Conservation (phyloP, 2,113 vertebrate genomes). For the Agapornis roseicollis region DNA sequence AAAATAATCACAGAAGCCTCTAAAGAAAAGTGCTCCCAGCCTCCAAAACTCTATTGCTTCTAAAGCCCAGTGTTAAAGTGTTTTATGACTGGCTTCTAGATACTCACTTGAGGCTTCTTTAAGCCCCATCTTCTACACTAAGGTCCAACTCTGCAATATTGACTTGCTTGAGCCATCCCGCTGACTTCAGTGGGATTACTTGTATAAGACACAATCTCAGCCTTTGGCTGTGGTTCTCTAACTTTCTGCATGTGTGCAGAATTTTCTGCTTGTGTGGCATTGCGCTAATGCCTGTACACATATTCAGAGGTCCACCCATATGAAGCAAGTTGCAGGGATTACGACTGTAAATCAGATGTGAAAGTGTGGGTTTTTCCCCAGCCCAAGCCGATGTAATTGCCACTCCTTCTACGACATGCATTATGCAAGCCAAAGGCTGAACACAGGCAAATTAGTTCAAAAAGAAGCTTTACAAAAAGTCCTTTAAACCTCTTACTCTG, state of each 20-base stretch:
- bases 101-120: constrained; percentile 33
- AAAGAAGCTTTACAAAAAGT: neutral
- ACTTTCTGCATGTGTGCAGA: constrained; percentile 58
- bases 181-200: constrained; percentile 64
- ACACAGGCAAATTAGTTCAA: neutral
- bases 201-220: constrained; percentile 16
- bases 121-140: neutral
- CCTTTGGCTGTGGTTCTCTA: constrained; percentile 48
- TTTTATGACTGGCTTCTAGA: constrained; percentile 53
- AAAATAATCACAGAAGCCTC: neutral
- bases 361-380: constrained; percentile 60
- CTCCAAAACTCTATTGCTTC: constrained; percentile 44
- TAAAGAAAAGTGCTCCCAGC: neutral
- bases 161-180: constrained; percentile 44
- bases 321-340: constrained; percentile 69
- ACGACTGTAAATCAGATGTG: constrained; percentile 64
- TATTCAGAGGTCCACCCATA: constrained; percentile 56
- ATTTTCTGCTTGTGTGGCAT: constrained; percentile 68
- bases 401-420: constrained; percentile 43
- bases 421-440: constrained; percentile 41
- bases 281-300: constrained; percentile 39
- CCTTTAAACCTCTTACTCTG: neutral
- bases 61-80: constrained; percentile 34
- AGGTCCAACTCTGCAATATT: constrained; percentile 31
- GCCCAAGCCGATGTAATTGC: constrained; percentile 53